phyloP scores from a whole-genome alignment of 2,888 invertebrate genomes.

The Monochamus alternatus region DNA sequence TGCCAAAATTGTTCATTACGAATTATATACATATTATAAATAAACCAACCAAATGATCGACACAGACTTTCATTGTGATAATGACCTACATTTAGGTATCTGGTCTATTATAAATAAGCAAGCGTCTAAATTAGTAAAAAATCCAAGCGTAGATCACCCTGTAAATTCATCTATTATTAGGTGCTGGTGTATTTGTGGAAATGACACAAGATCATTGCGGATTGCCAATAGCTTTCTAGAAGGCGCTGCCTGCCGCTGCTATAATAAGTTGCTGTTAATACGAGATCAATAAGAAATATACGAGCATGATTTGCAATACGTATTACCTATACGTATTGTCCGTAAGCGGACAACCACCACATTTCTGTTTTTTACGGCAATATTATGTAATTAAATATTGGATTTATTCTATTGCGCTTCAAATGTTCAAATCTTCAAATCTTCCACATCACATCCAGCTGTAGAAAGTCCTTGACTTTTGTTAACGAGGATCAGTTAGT shows the following conservation, averaged over 20 bases:
- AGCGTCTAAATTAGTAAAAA: background rate
- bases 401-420: too few relatives aligned
- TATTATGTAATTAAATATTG: too few relatives aligned
- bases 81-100: background rate
- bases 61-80: background rate
- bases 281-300: background rate
- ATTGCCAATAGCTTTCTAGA: conserved; percentile 21
- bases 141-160: conserved; percentile 5
- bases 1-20: too few relatives aligned
- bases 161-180: conserved; percentile 29
- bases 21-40: too few relatives aligned
- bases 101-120: too few relatives aligned
- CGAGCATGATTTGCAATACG: too few relatives aligned
- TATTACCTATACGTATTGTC: too few relatives aligned
- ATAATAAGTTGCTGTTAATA: background rate
- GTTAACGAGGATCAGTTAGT: conserved; percentile 33
- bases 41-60: too few relatives aligned
- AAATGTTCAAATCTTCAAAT: conserved; percentile 6
- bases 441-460: conserved; percentile 24
- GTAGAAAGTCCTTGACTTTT: conserved; percentile 40
- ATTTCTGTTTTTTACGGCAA: too few relatives aligned
- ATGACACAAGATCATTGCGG: conserved; percentile 25
- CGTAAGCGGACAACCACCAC: too few relatives aligned
- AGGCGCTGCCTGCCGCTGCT: conserved; percentile 3
- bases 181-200: conserved; percentile 25